These are phyloP conservation scores for Pangasius larnaudii DNA, from an alignment of 2,797 vertebrate species.

Conservation along the genomic window DNA sequence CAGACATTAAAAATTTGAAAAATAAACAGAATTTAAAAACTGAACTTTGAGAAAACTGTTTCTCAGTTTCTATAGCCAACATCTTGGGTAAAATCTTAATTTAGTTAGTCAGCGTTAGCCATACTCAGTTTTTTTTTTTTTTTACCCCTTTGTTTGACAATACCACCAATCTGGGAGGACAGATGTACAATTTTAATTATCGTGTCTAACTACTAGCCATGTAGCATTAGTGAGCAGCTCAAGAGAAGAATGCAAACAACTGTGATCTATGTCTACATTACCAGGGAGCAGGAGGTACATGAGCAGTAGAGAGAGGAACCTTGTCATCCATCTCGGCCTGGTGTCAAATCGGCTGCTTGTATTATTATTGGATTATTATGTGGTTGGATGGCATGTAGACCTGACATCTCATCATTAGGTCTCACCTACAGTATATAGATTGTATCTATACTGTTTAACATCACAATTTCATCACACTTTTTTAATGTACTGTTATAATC, in stretches of 20 bases:
- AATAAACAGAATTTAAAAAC: background rate
- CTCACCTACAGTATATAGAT: background rate
- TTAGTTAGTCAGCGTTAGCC: background rate
- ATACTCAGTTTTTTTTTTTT: background rate
- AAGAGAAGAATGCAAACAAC: conserved; percentile 25
- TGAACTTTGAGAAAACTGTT: background rate
- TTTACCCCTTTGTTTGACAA: conserved; percentile 18
- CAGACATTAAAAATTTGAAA: background rate
- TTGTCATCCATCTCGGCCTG: background rate
- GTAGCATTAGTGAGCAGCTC: conserved; percentile 25
- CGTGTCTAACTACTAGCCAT: conserved; percentile 15
- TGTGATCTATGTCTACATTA: conserved; percentile 23
- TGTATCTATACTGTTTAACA: background rate
- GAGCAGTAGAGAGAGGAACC: conserved; percentile 10
- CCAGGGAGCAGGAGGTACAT: conserved; percentile 11
- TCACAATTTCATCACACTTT: background rate
- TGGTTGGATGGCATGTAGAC: background rate
- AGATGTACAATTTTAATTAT: conserved; percentile 32
- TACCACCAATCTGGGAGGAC: conserved; percentile 2
- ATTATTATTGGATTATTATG: background rate
- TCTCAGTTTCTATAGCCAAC: background rate
- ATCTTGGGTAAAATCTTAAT: background rate
- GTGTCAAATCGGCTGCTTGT: background rate
- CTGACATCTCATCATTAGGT: background rate
- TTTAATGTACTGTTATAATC: background rate